phyloP scores from a whole-genome alignment of 2,888 invertebrate genomes.

The Mesorhabditis spiculigera region DNA sequence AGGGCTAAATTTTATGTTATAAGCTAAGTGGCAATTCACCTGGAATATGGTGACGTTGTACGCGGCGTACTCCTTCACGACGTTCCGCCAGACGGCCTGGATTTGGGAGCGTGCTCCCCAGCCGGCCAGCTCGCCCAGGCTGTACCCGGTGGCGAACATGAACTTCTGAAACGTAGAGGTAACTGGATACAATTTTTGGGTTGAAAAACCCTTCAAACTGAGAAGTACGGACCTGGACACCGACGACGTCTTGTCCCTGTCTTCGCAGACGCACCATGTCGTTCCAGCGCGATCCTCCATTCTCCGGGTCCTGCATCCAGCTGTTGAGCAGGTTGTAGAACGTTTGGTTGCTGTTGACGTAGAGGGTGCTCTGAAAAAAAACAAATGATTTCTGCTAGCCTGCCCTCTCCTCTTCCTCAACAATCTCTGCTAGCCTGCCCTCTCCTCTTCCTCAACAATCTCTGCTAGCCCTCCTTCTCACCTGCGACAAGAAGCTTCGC shows the following conservation, averaged over 20 bases:
- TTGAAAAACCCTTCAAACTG: neutral
- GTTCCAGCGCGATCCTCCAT: constrained; percentile 42
- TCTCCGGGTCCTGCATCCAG: constrained; percentile 40
- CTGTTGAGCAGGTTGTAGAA: constrained; percentile 36
- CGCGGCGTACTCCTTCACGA: constrained; percentile 30
- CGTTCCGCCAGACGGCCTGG: constrained; percentile 38
- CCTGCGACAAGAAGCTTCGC: constrained; percentile 12
- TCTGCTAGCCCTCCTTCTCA: neutral
- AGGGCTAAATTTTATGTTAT: constrained; percentile 24
- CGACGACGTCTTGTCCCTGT: constrained; percentile 21
- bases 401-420: no score
- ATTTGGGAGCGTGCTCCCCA: constrained; percentile 19
- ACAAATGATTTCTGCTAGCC: no score
- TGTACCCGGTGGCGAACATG: constrained; percentile 47
- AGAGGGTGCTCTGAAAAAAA: constrained; percentile 31
- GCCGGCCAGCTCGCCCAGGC: constrained; percentile 41
- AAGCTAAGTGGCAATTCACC: constrained; percentile 16
- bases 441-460: neutral
- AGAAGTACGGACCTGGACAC: neutral
- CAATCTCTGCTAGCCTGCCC: neutral
- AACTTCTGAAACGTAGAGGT: constrained; percentile 20
- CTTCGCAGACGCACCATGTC: constrained; percentile 38
- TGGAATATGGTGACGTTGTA: constrained; percentile 48
- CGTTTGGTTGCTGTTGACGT: constrained; percentile 23
- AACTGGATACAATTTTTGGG: neutral